phyloP scores from a whole-genome alignment of 2,888 invertebrate genomes.

The Epiblema foenella region DNA sequence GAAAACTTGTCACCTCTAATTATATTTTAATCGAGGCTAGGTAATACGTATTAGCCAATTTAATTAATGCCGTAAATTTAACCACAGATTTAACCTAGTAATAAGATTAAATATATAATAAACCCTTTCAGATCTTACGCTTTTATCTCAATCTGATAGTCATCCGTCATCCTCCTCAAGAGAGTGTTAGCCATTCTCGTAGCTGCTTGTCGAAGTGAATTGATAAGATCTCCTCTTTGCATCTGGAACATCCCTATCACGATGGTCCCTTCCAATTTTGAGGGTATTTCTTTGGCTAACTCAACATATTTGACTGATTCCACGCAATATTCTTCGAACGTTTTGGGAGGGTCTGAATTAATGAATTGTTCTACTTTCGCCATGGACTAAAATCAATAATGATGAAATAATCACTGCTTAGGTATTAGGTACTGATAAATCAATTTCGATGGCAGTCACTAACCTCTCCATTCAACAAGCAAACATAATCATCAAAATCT shows the following conservation, averaged over 20 bases:
- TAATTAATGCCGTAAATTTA: too few relatives aligned
- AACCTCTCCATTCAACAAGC: slow-evolving; percentile 89
- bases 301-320: slow-evolving; percentile 86
- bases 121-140: slow-evolving; percentile 83
- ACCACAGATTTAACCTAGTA: too few relatives aligned
- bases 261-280: slow-evolving; percentile 86
- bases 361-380: slow-evolving; percentile 88
- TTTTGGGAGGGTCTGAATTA: slow-evolving; percentile 83
- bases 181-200: slow-evolving; percentile 88
- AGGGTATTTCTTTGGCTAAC: slow-evolving; percentile 86
- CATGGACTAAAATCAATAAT: slow-evolving; percentile 76
- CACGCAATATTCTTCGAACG: slow-evolving; percentile 87
- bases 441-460: slow-evolving; percentile 44
- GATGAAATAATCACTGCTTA: background rate
- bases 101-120: background rate
- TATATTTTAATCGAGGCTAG: too few relatives aligned
- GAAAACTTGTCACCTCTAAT: too few relatives aligned
- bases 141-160: slow-evolving; percentile 92
- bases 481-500: slow-evolving; percentile 92
- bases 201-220: slow-evolving; percentile 88
- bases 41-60: too few relatives aligned
- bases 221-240: slow-evolving; percentile 91
- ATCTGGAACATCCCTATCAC: slow-evolving; percentile 94
- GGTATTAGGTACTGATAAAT: background rate
- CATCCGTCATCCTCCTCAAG: slow-evolving; percentile 89